These are phyloP conservation scores for Cyprinodon diabolis DNA, from an alignment of 2,797 vertebrate genomes.

Conservation along the genomic window DNA sequence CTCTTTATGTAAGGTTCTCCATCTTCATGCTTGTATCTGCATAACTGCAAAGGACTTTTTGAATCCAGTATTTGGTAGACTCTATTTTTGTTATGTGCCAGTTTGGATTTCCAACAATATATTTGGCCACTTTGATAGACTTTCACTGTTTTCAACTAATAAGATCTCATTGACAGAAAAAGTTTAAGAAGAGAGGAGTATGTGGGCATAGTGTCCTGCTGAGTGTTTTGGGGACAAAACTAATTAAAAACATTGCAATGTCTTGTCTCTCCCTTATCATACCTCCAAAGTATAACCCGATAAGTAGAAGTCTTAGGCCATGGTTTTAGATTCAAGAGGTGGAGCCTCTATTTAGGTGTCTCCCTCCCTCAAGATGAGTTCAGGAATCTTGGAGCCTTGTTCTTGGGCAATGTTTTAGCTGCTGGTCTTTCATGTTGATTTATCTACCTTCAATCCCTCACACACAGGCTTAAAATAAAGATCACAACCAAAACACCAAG, in stretches of 20 bases:
- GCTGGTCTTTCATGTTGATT: neutral
- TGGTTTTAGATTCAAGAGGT: neutral
- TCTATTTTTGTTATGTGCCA: too few relatives aligned
- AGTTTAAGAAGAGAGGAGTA: neutral
- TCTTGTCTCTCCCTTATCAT: too few relatives aligned
- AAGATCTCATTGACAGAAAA: neutral
- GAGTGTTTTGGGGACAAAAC: too few relatives aligned
- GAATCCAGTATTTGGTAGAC: too few relatives aligned
- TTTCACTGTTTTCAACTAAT: neutral
- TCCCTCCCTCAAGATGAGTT: neutral
- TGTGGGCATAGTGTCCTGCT: neutral
- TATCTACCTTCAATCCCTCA: neutral
- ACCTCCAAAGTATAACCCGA: neutral
- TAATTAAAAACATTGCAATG: too few relatives aligned
- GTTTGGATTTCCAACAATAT: neutral
- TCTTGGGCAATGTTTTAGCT: neutral
- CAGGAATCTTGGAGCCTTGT: neutral
- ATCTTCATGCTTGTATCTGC: too few relatives aligned
- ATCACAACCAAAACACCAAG: neutral
- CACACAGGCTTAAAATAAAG: neutral
- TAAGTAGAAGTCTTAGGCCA: neutral
- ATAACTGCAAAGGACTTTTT: too few relatives aligned
- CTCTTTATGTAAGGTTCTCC: neutral
- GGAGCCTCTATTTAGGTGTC: neutral
- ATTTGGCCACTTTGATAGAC: neutral